Evolutionary conservation across 2,888 invertebrate species (phyloP), one percentile per base, ranked within the genome.

Genomic region (Spatulosminthurus flaviceps): DNA sequence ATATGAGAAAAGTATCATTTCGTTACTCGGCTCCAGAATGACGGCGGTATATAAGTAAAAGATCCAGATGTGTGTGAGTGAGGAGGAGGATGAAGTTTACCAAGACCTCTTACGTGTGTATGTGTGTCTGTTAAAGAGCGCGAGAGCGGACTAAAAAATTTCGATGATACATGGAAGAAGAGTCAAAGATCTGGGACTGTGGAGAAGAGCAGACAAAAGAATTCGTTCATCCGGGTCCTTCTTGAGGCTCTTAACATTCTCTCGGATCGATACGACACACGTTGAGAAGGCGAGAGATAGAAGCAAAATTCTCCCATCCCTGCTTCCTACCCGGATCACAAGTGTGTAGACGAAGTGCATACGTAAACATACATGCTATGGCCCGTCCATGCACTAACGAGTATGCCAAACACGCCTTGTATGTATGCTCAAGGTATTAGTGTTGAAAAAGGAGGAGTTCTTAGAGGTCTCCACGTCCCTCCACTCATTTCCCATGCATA

Each of bases 201-300:
- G 78, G 71, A 60, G 77, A 64, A 42, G 71, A 71, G 71, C 78
- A 78, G 78, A 78, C 78, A 78, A 78, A 78, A 78, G 78, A 78
- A 78, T 78, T 78, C 69, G 43, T 69, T 78, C 78, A 70, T 70
- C 71, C 78, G 78, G 71, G 78, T 78, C 78, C 71, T 71, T 69
- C 77, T 77, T 71, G 16, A 29, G 64, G 61, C 78, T 78, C 78
- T 78, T 71, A 64, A 70, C 78, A 41, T 78, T 71, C 71, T 70
- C 70, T 60, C 26, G 71, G 78, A 71, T 78, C 71, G 78, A 71
- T 78, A 71, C 78, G 71, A 75, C 75, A 75, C 61, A 75, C 78
- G 78, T 78, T 78, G 16, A 51, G 51, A 16, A 51, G 19, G 51
- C 51, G 51, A 13, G 34, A n/a, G 51, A 51, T 2, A 51, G 51